phyloP scores from a whole-genome alignment of 2,797 vertebrate genomes.

The Eidolon dupreanum region DNA sequence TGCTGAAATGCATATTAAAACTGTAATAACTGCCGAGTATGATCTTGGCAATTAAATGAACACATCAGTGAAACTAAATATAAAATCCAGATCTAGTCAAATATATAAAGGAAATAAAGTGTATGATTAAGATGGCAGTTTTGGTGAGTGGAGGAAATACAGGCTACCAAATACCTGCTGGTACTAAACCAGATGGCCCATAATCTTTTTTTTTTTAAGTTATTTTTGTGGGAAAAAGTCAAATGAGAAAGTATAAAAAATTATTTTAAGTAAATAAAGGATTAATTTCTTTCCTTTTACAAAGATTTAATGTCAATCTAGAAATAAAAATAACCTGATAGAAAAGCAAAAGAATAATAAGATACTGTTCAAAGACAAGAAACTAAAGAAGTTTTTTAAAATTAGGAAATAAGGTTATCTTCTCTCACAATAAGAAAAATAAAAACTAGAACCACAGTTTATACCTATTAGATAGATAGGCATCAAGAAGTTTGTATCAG shows the following conservation, averaged over 20 bases:
- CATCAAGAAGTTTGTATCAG: not conserved
- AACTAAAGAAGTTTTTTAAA: constrained; percentile 26
- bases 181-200: not conserved
- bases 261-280: not conserved
- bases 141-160: not conserved
- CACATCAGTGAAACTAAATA: constrained; percentile 14
- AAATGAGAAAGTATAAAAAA: constrained; percentile 31
- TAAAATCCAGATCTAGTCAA: not conserved
- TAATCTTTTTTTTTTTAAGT: not conserved
- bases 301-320: not conserved
- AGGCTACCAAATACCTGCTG: not conserved
- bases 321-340: constrained; percentile 33
- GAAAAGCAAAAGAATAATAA: not conserved
- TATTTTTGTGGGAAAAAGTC: not conserved
- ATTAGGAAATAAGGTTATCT: not conserved
- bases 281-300: constrained; percentile 10
- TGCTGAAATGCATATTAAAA: constrained; percentile 46
- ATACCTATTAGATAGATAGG: not conserved
- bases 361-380: not conserved
- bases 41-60: constrained; percentile 1
- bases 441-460: not conserved
- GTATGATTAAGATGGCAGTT: not conserved
- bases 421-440: not conserved
- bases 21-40: not conserved
- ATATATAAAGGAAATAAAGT: constrained; percentile 9